Percentiles rank a stretch among this genome's conserved stretches.
These are phyloP conservation scores for Todiramphus saurophagus DNA, from an alignment of 2,113 vertebrate genomes.

Conservation along the genomic window DNA sequence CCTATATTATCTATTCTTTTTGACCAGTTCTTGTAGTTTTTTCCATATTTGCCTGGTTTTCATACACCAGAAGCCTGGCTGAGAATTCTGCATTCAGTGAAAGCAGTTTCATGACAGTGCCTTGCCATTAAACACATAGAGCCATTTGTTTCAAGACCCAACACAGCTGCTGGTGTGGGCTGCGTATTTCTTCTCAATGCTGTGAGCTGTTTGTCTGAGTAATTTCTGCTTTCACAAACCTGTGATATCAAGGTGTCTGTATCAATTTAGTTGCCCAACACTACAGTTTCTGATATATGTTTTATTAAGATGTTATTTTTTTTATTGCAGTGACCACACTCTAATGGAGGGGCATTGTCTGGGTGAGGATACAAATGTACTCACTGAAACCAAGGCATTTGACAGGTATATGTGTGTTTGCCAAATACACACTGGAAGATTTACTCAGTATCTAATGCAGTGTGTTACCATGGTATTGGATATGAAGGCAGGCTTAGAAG, in stretches of 20 bases:
- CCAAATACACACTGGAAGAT: not conserved
- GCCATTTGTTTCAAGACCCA: not conserved
- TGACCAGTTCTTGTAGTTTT: not conserved
- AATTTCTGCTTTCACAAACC: not conserved
- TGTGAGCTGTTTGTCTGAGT: not conserved
- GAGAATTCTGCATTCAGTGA: not conserved
- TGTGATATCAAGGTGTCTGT: not conserved
- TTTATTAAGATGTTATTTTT: too few relatives aligned
- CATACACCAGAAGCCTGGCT: not conserved
- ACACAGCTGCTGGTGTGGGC: not conserved
- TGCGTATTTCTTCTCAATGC: not conserved
- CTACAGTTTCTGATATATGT: not conserved
- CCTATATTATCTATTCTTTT: not conserved
- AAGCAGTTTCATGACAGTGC: not conserved
- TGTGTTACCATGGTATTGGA: not conserved
- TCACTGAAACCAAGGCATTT: not conserved
- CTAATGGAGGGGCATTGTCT: not conserved
- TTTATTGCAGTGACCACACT: too few relatives aligned
- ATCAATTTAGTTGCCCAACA: not conserved
- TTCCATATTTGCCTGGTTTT: not conserved
- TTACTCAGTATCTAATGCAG: not conserved
- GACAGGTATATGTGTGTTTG: not conserved
- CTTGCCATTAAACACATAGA: rapidly evolving
- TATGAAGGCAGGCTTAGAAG: not conserved
- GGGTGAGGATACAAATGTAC: not conserved